Evolutionary conservation across 2,797 vertebrate species (phyloP), one percentile per base, ranked within the genome.

Genomic region (Macroramphosus scolopax): DNA sequence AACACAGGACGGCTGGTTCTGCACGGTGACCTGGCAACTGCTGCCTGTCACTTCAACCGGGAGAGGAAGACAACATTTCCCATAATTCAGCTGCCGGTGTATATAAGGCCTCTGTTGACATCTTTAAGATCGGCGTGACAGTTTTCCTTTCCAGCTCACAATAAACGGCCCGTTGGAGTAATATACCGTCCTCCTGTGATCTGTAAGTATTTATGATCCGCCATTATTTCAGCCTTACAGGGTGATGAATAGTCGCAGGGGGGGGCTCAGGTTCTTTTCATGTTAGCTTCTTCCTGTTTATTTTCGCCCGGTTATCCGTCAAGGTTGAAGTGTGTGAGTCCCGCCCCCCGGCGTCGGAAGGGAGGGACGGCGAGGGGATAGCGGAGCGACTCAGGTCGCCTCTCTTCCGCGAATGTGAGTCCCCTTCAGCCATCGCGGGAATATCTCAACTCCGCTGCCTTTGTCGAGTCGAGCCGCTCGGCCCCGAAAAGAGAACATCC

Each of bases 161-260:
- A 70, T 52, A 71, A 78, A 78, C 44, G 26, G 43, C 48, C 47
- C 37, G 26, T 55, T 16, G 38, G 71, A 71, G 70, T 80, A 68
- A 64, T 72, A 51, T 55, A 52, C 66, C 33, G 30, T 43, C 36
- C 5, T 10, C n/a, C 63, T 22, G 50, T 44, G 71, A 75, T 78
- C 50, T 0, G 15, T 28, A 39, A 22, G 40, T 60, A 80, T 80
- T 81, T 79, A 80, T 18, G 43, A 51, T 30, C 25, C 0, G 44
- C 62, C 65, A 61, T 78, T 78, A 79, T 80, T 83, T 72, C 42
- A 48, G 65, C 60, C 55, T 76, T 15, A 49, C 54, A 6, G 44
- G 22, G 55, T 53, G 57, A 77, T 75, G 49, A 75, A 75, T 36
- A 68, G 53, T 69, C 45, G 13, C 33, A 2, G 22, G 17, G 24